Evolutionary conservation across 2,888 invertebrate species (phyloP), one percentile per base, ranked within the genome.

Genomic region (Hartigia nigra): DNA sequence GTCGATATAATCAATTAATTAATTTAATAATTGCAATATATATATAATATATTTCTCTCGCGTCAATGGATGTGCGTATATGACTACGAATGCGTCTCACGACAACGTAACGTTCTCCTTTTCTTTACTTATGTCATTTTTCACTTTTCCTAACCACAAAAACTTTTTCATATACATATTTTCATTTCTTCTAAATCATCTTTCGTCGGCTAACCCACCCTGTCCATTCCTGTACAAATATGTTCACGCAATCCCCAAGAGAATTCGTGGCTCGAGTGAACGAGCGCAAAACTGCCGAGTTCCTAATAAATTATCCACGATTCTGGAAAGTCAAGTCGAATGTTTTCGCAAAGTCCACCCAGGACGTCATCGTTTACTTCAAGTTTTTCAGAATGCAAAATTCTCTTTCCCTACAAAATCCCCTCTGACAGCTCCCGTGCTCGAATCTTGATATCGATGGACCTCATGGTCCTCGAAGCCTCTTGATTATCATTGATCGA

Each of bases 21-120:
- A 76, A 83, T 78, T 79, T 82, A 75, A 78, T 76, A 80, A 39
- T 81, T 80, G 81, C 79, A 76, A 77, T 83, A 82, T 84, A 80
- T 81, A 81, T 82, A 84, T 77, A 84, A 76, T 83, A 85, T 77
- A 77, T 77, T 36, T 77, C 55, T 74, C 69, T 31, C 74, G 76
- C 75, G 80, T 81, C 74, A 76, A 74, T 77, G 77, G 80, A 76
- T 78, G 76, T 75, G 80, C 72, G 35, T 74, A 70, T 35, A 37
- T 79, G 74, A 81, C 78, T 34, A 75, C 12, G 37, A 75, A 75
- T 75, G 75, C 31, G 35, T 75, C 35, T 75, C 31, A 5, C 72
- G 23, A 31, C 72, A 34, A 34, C 34, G 4, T 23, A 72, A 12
- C 2, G 3, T 31, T 32, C 72, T 12, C 9, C 11, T 12, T 3